Base-by-base conservation (phyloP, 2,797 vertebrate species). In the Glyptemys insculpta region DNA sequence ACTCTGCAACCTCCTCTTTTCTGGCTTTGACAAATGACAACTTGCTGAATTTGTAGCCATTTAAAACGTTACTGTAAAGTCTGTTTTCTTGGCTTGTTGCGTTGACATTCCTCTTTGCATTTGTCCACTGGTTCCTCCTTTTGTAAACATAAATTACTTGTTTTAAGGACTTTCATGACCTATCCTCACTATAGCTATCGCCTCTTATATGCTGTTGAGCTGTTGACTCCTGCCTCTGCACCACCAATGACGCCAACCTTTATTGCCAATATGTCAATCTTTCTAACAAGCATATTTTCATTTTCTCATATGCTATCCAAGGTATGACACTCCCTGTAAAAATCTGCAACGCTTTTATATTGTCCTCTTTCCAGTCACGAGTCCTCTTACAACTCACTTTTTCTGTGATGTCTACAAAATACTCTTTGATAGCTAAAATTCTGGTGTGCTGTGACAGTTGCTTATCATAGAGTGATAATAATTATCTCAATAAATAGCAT, bases 81-180 rank as follows among this genome's bases (percentile, higher is more conserved):
- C 29, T 62, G 29, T 57, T 95, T 90, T 88, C 56, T 27, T 57
- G 59, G 14, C 62, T 86, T 85, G 47, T 85, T 94, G 52, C 89
- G 91, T 78, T 76, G 85, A 8, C 84, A 56, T 81, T 93, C 25
- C 79, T 84, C 91, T 96, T 62, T 62, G 31, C 59, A 16, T 62
- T 62, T 62, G 59, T 62, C 59, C 59, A 16, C 31, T 31, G 59
- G 92, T 96, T 95, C 83, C 31, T 37, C 81, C 49, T 91, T 95
- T 85, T 87, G n/a, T 81, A 82, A 85, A 94, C 50, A 81, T 81
- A 76, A 91, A 96, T 93, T 96, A 92, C 81, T 97, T 91, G 47
- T 90, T 76, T 89, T 89, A 81, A 89, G 81, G 54, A 93, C 31
- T 0, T 91, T 56, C 91, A 87, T 96, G 14, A 62, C 15, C 59